Percentiles rank a stretch among this genome's conserved stretches.
These are phyloP conservation scores for Rana temporaria DNA, from an alignment of 2,113 vertebrate genomes.

Conservation along the genomic window DNA sequence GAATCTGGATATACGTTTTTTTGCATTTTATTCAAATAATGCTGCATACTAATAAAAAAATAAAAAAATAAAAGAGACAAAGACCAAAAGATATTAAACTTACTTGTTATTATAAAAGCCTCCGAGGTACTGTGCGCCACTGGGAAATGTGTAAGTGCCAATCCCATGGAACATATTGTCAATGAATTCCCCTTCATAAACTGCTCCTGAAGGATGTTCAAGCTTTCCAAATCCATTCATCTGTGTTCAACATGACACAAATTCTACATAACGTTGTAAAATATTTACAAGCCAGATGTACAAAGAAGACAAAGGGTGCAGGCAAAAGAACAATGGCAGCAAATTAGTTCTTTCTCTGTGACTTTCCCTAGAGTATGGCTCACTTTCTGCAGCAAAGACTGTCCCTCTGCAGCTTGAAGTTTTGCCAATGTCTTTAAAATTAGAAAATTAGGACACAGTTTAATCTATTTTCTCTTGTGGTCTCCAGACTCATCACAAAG, in stretches of 20 bases:
- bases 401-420: no score
- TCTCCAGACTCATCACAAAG: no score
- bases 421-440: no score
- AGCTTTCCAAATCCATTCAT: conserved; percentile 82
- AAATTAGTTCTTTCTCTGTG: no score
- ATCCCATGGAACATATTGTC: conserved; percentile 81
- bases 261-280: not conserved
- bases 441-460: no score
- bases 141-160: conserved; percentile 80
- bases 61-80: not conserved
- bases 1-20: no score
- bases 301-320: not conserved
- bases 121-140: conserved; percentile 76
- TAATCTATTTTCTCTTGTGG: no score
- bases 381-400: no score
- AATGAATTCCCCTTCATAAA: conserved; percentile 84
- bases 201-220: conserved; percentile 78
- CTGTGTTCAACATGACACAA: conserved; percentile 61
- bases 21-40: no score
- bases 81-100: conserved; percentile 47
- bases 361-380: no score
- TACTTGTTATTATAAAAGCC: conserved; percentile 83
- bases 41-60: not conserved
- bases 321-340: no score
- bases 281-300: not conserved